These are phyloP conservation scores for Microcaecilia unicolor DNA, from an alignment of 2,797 vertebrate genomes.

Conservation along the genomic window DNA sequence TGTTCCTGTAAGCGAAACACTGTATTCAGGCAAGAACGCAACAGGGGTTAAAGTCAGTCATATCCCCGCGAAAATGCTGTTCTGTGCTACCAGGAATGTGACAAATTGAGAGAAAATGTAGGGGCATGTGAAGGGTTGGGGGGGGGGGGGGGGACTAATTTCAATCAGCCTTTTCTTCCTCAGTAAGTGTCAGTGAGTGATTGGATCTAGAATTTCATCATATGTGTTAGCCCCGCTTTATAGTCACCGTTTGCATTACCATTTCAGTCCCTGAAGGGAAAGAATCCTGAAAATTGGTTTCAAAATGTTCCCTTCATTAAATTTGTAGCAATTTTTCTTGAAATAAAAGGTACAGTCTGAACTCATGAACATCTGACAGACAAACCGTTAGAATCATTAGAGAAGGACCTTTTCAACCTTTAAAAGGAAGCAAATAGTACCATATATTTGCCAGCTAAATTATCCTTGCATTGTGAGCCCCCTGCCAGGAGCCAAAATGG, in stretches of 20 bases:
- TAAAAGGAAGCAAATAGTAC: constrained; percentile 21
- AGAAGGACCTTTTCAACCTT: constrained; percentile 20
- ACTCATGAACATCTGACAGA: constrained; percentile 8
- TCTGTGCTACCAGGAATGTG: constrained; percentile 1
- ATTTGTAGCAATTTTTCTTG: constrained; percentile 23
- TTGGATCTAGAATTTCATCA: constrained; percentile 30
- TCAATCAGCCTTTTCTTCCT: constrained; percentile 30
- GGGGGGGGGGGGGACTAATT: constrained; percentile 45
- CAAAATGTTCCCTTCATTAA: constrained; percentile 33
- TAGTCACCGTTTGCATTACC: constrained; percentile 34
- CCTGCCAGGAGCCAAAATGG: too few species aligned
- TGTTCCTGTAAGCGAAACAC: background rate
- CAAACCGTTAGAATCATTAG: constrained; percentile 20
- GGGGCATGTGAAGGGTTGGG: constrained; percentile 21
- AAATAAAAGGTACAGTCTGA: constrained; percentile 27
- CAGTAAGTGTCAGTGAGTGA: constrained; percentile 30
- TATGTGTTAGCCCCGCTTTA: constrained; percentile 22
- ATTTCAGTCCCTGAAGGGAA: constrained; percentile 27
- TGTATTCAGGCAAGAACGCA: too few species aligned
- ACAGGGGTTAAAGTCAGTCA: constrained; percentile 22
- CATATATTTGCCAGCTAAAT: too few species aligned
- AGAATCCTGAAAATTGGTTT: constrained; percentile 30
- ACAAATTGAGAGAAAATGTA: constrained; percentile 26
- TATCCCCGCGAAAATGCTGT: constrained; percentile 34
- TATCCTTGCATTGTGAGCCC: background rate